Evolutionary conservation across 2,888 invertebrate species (phyloP).

Genomic region (Protula sp.): DNA sequence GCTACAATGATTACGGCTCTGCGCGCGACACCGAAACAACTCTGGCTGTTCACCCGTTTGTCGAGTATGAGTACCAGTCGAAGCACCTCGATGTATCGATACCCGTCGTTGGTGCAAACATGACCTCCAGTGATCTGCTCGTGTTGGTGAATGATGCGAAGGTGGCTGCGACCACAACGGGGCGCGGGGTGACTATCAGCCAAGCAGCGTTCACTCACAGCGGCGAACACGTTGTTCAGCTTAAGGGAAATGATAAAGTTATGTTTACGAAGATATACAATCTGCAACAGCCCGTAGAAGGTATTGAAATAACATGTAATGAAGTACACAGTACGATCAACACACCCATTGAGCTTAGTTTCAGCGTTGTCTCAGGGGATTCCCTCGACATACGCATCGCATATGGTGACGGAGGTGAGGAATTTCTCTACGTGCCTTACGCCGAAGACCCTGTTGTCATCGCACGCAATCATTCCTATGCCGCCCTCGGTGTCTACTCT

Average conservation of each 20-base stretch:
- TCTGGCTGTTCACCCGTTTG: background rate
- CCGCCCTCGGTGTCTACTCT: slow-evolving; percentile 33
- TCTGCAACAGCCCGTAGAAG: slow-evolving; percentile 5
- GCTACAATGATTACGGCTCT: slow-evolving; percentile 33
- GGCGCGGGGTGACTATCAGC: slow-evolving; percentile 3
- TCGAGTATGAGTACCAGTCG: background rate
- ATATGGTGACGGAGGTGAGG: slow-evolving; percentile 31
- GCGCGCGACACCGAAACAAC: background rate
- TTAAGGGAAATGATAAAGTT: background rate
- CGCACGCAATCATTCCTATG: slow-evolving; percentile 22
- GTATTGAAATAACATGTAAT: background rate
- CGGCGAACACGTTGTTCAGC: slow-evolving; percentile 9
- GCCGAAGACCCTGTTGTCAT: slow-evolving; percentile 5
- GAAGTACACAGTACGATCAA: slow-evolving; percentile 7
- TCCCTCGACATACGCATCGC: slow-evolving; percentile 32
- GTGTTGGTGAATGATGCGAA: background rate
- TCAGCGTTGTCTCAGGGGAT: slow-evolving; percentile 32
- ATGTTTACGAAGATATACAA: slow-evolving; percentile 8
- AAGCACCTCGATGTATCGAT: background rate
- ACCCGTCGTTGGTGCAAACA: background rate
- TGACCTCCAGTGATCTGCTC: background rate
- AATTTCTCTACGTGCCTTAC: slow-evolving; percentile 27
- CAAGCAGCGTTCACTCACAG: slow-evolving; percentile 3
- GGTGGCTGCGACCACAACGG: background rate
- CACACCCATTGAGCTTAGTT: slow-evolving; percentile 30